A percentile compares a stretch with the other conserved stretches of the same genome.
Conservation (phyloP, 1,140 invertebrate species). For the Lerema accius region DNA sequence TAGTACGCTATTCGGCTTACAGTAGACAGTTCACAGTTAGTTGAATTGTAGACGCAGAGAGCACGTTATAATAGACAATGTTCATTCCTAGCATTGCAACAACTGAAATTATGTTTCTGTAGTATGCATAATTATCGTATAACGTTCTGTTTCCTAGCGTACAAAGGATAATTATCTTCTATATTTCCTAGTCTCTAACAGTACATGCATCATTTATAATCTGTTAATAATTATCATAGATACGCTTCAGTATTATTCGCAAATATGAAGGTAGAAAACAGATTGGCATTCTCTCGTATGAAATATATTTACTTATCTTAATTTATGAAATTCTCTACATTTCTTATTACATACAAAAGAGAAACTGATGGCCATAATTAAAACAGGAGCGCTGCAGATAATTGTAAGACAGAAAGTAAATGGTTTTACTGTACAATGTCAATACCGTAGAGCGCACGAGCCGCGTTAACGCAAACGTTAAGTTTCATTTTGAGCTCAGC, state of each 20-base stretch:
- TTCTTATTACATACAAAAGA: no score
- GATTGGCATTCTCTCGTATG: no score
- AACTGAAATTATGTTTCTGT: conserved; percentile 21
- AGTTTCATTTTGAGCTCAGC: not conserved
- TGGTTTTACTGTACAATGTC: not conserved
- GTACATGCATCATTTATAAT: not conserved
- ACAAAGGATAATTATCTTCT: conserved; percentile 13
- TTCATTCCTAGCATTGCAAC: conserved; percentile 16
- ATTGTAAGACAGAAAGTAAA: not conserved
- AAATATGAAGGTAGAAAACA: no score
- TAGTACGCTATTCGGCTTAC: conserved; percentile 3
- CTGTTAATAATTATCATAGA: no score
- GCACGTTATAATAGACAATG: conserved; percentile 10
- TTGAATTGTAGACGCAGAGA: not conserved
- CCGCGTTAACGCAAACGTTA: not conserved
- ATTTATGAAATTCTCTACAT: no score
- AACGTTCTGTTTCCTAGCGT: conserved; percentile 6
- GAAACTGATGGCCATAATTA: no score
- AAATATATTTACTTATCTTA: no score
- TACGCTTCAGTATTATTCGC: no score
- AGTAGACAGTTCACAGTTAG: not conserved
- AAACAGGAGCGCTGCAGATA: not conserved
- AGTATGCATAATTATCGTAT: conserved; percentile 16
- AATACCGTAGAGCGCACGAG: not conserved
- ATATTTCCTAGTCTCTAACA: conserved; percentile 8